These are phyloP conservation scores for Rhinichthys osculus DNA, from an alignment of 2,797 vertebrate species.

Conservation along the genomic window DNA sequence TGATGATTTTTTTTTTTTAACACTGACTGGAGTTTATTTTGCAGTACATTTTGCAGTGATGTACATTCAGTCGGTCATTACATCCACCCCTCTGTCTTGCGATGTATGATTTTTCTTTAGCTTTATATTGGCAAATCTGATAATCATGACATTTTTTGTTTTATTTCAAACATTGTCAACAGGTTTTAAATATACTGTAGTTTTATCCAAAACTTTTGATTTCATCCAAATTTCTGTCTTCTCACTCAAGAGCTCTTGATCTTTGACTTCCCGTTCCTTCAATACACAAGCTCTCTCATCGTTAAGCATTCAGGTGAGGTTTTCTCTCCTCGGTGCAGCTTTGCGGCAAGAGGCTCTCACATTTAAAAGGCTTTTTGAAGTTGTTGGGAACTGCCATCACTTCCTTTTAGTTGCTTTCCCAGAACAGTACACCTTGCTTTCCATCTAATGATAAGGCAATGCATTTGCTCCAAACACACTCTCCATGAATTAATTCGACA, in stretches of 20 bases:
- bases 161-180: not conserved
- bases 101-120: not conserved
- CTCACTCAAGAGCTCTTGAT: slow-evolving; percentile 40
- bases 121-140: not conserved
- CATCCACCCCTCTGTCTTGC: not conserved
- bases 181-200: not conserved
- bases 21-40: not conserved
- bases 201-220: not conserved
- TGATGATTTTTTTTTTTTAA: no score
- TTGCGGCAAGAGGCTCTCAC: slow-evolving; percentile 23
- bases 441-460: slow-evolving; percentile 67
- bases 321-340: slow-evolving; percentile 1
- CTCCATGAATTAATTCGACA: slow-evolving; percentile 74
- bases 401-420: slow-evolving; percentile 51
- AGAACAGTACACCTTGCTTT: slow-evolving; percentile 52
- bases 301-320: slow-evolving; percentile 39
- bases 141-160: not conserved
- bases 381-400: slow-evolving; percentile 38
- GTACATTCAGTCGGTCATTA: not conserved
- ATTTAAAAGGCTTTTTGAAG: slow-evolving; percentile 54
- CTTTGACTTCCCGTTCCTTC: slow-evolving; percentile 40
- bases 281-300: not conserved
- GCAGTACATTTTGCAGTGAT: not conserved
- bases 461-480: slow-evolving; percentile 67
- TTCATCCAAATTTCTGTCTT: slow-evolving; percentile 26